phyloP scores from a whole-genome alignment of 2,113 vertebrate genomes.

The Meriones unguiculatus region DNA sequence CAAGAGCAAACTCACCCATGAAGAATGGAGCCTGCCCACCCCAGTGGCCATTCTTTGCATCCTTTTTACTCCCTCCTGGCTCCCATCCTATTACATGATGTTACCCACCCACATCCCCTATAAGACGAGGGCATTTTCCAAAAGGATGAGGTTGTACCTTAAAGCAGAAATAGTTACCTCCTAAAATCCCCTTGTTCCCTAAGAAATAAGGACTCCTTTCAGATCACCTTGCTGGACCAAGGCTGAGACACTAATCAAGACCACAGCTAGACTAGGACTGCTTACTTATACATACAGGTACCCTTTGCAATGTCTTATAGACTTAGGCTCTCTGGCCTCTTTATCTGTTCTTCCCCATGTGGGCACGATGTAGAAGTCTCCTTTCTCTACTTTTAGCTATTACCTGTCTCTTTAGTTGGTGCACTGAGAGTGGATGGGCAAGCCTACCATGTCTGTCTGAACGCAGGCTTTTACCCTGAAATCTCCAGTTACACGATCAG shows the following conservation, averaged over 20 bases:
- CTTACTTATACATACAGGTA: background rate
- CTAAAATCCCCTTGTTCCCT: background rate
- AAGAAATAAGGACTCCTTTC: background rate
- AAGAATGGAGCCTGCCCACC: background rate
- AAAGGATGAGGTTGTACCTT: background rate
- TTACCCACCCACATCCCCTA: background rate
- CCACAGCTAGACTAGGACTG: background rate
- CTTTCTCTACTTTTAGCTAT: background rate
- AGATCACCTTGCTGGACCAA: background rate
- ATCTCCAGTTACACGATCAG: background rate
- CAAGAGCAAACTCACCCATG: background rate
- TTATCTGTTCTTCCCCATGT: background rate
- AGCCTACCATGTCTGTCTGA: background rate
- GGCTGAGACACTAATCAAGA: background rate
- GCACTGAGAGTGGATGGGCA: too few species aligned
- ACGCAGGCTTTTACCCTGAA: background rate
- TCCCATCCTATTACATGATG: background rate
- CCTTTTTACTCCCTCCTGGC: background rate
- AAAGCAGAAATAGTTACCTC: background rate
- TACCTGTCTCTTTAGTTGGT: background rate
- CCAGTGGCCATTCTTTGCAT: background rate
- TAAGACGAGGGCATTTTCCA: background rate
- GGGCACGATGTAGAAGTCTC: too few species aligned
- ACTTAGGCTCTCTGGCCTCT: background rate
- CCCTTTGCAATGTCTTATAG: background rate